These are phyloP conservation scores for Zeugodacus cucurbitae DNA, from an alignment of 1,140 invertebrate species.

Conservation along the genomic window DNA sequence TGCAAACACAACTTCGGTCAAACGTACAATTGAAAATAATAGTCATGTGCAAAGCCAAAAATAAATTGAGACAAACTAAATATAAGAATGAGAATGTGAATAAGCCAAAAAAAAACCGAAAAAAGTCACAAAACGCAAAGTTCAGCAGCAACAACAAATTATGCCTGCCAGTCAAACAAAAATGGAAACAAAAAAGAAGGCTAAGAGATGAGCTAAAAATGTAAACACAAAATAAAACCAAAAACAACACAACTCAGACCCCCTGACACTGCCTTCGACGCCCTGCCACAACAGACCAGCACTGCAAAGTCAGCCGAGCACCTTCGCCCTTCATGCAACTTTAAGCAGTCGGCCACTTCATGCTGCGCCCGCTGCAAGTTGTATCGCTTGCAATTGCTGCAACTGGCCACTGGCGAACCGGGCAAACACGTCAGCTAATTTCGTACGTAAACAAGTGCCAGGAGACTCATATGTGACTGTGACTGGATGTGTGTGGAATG, in stretches of 20 bases:
- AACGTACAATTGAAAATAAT: slow-evolving; percentile 2
- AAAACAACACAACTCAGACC: background rate
- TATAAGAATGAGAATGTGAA: background rate
- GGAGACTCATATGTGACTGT: background rate
- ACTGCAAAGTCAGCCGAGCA: background rate
- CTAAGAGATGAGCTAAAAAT: background rate
- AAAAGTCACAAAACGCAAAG: background rate
- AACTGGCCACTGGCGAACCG: background rate
- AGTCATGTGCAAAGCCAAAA: background rate
- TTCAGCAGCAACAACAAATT: background rate
- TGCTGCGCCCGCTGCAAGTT: background rate
- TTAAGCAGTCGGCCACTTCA: background rate
- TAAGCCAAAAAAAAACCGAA: background rate
- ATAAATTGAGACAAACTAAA: background rate
- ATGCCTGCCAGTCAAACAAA: background rate
- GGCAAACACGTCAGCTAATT: background rate
- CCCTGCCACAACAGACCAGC: background rate
- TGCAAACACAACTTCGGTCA: background rate
- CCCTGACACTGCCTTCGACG: background rate
- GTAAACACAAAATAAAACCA: background rate
- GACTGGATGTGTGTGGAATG: background rate
- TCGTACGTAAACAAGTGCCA: background rate
- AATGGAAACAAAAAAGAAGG: background rate
- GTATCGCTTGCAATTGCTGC: background rate
- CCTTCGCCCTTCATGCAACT: slow-evolving; percentile 23